Percentiles rank a stretch among this genome's conserved stretches.
Conservation (phyloP, 2,888 invertebrate genomes). For the Griposia aprilina region DNA sequence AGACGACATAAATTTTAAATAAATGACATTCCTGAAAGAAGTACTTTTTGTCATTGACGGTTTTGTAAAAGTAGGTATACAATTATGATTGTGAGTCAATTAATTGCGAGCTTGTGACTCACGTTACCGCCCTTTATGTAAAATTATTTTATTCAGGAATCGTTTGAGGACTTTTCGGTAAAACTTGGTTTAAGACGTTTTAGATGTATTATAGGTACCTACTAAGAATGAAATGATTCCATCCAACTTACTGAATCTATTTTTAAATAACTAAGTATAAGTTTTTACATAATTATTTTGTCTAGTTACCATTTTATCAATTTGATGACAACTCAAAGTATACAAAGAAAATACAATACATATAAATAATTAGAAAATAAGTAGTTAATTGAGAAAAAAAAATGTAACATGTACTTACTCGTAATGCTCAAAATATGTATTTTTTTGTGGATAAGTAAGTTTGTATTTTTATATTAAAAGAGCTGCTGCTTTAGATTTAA, state of each 20-base stretch:
- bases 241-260: neutral
- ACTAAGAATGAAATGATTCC: neutral
- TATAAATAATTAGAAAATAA: conserved; percentile 22
- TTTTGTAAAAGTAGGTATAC: neutral
- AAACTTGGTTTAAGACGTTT: neutral
- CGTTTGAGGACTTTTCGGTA: neutral
- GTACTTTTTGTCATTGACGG: neutral
- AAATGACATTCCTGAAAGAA: neutral
- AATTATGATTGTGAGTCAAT: neutral
- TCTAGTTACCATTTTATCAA: conserved; percentile 45
- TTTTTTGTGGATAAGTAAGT: conserved; percentile 20
- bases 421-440: conserved; percentile 50
- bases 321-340: conserved; percentile 23
- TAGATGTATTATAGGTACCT: neutral
- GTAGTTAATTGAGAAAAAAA: conserved; percentile 7
- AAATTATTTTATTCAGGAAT: conserved; percentile 22
- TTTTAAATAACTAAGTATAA: neutral
- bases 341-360: conserved; percentile 7
- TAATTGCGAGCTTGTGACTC: neutral
- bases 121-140: neutral
- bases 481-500: neutral
- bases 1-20: neutral
- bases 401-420: conserved; percentile 28
- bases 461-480: conserved; percentile 7
- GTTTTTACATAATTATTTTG: neutral